phyloP scores from a whole-genome alignment of 1,140 invertebrate genomes.

The Trachymyrmex cornetzi region DNA sequence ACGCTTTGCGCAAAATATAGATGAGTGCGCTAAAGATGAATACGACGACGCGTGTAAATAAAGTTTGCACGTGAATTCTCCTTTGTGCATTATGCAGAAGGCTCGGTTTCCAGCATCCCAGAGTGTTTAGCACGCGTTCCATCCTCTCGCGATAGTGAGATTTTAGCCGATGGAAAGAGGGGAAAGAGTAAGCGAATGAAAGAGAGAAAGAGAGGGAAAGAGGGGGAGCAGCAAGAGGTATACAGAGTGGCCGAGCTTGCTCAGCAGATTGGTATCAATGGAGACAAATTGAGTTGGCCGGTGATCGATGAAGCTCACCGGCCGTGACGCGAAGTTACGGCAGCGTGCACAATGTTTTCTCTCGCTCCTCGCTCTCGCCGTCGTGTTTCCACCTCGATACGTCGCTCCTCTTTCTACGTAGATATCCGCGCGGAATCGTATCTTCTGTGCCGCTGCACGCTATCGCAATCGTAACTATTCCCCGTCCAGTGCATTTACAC shows the following conservation, averaged over 20 bases:
- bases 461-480: constrained; percentile 40
- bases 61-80: constrained; percentile 1
- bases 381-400: constrained; percentile 48
- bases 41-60: not conserved
- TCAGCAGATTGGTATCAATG: constrained; percentile 87
- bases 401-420: constrained; percentile 55
- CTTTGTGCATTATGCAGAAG: constrained; percentile 37
- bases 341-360: constrained; percentile 81
- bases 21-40: not conserved
- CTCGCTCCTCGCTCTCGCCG: constrained; percentile 46
- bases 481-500: constrained; percentile 56
- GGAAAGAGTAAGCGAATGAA: not conserved
- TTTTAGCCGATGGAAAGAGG: constrained; percentile 55
- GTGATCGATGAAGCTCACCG: constrained; percentile 86
- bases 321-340: constrained; percentile 84
- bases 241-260: constrained; percentile 81
- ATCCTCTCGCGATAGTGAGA: constrained; percentile 51
- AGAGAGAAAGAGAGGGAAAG: too few species aligned
- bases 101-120: constrained; percentile 13
- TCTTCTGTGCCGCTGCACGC: constrained; percentile 56
- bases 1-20: not conserved
- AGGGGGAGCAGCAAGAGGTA: constrained; percentile 26
- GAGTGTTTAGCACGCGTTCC: constrained; percentile 42
- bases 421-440: constrained; percentile 59
- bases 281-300: constrained; percentile 86